Evolutionary conservation across 2,113 vertebrate genomes (phyloP), one percentile per base, ranked within the genome.

Genomic region (Edolisoma coerulescens): DNA sequence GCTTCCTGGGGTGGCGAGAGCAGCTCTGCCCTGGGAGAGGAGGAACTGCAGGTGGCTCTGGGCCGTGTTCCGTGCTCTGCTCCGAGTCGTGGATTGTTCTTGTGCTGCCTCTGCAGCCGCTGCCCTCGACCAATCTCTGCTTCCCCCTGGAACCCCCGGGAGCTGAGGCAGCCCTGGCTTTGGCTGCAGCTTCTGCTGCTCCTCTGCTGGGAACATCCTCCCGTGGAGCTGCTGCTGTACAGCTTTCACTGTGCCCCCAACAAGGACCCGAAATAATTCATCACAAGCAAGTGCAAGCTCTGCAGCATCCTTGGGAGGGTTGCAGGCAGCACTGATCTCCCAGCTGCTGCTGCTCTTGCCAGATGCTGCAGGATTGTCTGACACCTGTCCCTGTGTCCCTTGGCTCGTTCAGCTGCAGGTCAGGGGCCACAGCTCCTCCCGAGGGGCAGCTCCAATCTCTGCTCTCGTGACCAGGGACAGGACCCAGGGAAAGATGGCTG

Each of bases 21-120:
- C n/a, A 69, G 61, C 54, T 11, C 37, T 30, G 77, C 4, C 21
- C 65, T n/a, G 11, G 2, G 37, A 41, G 60, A 20, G 33, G 53
- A 52, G 49, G 65, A 37, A 13, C 11, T 4, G 10, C 59, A 21
- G 65, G 86, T n/a, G 21, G 39, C 32, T 1, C 4, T 1, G 44
- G 61, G 53, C 42, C 30, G 2, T 22, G 21, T 21, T 64, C 83
- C 41, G 7, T 16, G 33, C 67, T 32, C 16, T 27, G 3, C 32
- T 56, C 3, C 8, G 60, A 41, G 47, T 6, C 27, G 2, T 16
- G 3, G 1, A 4, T 4, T 1, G 8, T 14, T 39, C 70, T 21
- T 3, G 33, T 17, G 77, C 64, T 50, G 60, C 54, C 20, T 7
- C 7, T 54, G 53, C 53, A 54, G 53, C 56, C 22, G 15, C 59